Percentiles rank a stretch among this genome's conserved stretches.
These are phyloP conservation scores for Synanthedon tipuliformis DNA, from an alignment of 2,888 invertebrate species.

Conservation along the genomic window DNA sequence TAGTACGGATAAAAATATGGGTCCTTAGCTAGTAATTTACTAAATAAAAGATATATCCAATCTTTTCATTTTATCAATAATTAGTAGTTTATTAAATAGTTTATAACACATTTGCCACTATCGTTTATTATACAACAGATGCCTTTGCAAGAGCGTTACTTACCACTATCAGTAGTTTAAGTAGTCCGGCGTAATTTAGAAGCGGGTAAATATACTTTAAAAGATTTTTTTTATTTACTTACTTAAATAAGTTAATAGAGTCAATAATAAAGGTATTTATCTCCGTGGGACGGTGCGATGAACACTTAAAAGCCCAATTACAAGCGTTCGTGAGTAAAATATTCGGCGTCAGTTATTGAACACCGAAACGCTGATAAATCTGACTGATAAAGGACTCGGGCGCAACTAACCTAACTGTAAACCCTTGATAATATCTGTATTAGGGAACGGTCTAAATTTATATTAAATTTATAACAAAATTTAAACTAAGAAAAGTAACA, in stretches of 20 bases:
- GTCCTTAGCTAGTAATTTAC: no score
- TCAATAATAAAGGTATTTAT: not conserved
- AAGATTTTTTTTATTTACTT: not conserved
- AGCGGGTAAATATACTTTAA: not conserved
- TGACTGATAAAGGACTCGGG: constrained; percentile 38
- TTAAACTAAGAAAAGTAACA: no score
- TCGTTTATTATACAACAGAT: no score
- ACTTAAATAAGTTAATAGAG: constrained; percentile 4
- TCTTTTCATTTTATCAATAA: no score
- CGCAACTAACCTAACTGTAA: constrained; percentile 22
- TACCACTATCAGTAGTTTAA: constrained; percentile 1
- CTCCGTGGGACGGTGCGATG: not conserved
- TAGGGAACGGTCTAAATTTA: constrained; percentile 14
- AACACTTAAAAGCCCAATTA: constrained; percentile 24
- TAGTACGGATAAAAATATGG: no score
- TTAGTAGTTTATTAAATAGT: no score
- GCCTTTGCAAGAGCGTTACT: not conserved
- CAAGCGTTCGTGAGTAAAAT: constrained; percentile 34
- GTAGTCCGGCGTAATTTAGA: constrained; percentile 1
- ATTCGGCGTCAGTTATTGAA: constrained; percentile 22
- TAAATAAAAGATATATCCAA: no score
- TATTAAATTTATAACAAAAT: no score
- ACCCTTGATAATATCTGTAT: constrained; percentile 35
- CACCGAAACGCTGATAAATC: constrained; percentile 24
- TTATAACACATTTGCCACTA: no score